Conservation (phyloP, 2,113 vertebrate genomes). For the Procavia capensis region DNA sequence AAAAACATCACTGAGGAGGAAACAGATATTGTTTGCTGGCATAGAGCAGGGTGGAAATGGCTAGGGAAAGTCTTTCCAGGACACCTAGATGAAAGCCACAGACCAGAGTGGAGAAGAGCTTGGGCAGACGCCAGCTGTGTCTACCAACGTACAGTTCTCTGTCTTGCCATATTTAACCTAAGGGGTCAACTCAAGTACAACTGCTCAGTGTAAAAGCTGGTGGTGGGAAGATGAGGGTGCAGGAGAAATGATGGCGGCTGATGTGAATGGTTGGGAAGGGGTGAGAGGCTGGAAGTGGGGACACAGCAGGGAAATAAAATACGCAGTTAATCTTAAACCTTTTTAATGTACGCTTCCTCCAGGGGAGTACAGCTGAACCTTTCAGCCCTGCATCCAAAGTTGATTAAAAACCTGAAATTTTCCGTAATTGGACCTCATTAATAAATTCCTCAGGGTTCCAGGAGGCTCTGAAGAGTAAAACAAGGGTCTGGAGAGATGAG, state of each 20-base stretch:
- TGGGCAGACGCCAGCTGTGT: not conserved
- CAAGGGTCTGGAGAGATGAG: conserved; percentile 77
- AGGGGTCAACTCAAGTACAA: not conserved
- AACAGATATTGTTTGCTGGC: conserved; percentile 41
- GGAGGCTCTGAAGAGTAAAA: conserved; percentile 82
- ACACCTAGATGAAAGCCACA: conserved; percentile 13
- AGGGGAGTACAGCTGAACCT: conserved; percentile 64
- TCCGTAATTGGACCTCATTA: conserved; percentile 88
- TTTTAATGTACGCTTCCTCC: conserved; percentile 18
- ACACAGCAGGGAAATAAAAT: not conserved
- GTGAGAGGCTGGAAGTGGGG: not conserved
- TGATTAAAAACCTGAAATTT: conserved; percentile 81
- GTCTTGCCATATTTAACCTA: not conserved
- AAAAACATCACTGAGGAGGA: conserved; percentile 57
- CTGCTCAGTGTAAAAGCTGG: not conserved
- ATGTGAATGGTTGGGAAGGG: not conserved
- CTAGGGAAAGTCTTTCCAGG: conserved; percentile 16
- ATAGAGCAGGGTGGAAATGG: conserved; percentile 11
- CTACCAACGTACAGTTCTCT: not conserved
- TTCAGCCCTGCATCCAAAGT: conserved; percentile 67
- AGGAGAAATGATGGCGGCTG: not conserved
- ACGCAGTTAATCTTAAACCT: not conserved
- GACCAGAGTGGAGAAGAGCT: not conserved
- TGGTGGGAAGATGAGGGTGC: not conserved
- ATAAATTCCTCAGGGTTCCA: conserved; percentile 86